phyloP scores from a whole-genome alignment of 2,113 vertebrate genomes.

The Pionites leucogaster region DNA sequence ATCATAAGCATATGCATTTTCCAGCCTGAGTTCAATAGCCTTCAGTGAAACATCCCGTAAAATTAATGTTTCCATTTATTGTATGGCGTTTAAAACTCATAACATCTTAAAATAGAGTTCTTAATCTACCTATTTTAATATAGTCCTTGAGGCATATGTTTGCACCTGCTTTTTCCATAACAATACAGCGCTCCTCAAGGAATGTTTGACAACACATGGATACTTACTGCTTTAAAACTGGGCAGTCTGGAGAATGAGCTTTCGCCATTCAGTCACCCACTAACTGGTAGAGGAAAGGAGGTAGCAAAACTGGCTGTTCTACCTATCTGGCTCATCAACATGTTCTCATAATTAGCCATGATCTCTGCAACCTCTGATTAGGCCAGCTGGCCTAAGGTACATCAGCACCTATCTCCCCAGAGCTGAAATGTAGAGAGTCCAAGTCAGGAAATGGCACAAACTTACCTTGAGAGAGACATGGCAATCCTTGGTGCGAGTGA shows the following conservation, averaged over 20 bases:
- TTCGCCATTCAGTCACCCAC: background rate
- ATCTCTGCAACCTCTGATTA: background rate
- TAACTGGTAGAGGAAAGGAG: background rate
- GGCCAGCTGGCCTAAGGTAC: background rate
- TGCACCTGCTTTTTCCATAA: background rate
- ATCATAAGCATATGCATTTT: background rate
- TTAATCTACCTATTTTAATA: background rate
- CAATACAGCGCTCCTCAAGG: background rate
- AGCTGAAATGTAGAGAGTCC: background rate
- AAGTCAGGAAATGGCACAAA: background rate
- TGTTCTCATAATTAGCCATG: background rate
- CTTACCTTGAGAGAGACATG: background rate
- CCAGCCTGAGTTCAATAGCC: background rate
- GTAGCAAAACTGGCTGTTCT: background rate
- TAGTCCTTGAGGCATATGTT: background rate
- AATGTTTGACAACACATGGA: background rate
- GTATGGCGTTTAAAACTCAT: background rate
- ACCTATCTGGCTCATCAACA: background rate
- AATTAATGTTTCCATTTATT: background rate
- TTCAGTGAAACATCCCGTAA: rapidly evolving
- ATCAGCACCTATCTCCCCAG: background rate
- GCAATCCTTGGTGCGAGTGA: background rate
- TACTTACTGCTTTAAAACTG: background rate
- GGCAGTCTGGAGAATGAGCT: background rate
- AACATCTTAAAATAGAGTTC: background rate